Evolutionary conservation across 2,888 invertebrate species (phyloP), one percentile per base, ranked within the genome.

Genomic region (Amiota minor): DNA sequence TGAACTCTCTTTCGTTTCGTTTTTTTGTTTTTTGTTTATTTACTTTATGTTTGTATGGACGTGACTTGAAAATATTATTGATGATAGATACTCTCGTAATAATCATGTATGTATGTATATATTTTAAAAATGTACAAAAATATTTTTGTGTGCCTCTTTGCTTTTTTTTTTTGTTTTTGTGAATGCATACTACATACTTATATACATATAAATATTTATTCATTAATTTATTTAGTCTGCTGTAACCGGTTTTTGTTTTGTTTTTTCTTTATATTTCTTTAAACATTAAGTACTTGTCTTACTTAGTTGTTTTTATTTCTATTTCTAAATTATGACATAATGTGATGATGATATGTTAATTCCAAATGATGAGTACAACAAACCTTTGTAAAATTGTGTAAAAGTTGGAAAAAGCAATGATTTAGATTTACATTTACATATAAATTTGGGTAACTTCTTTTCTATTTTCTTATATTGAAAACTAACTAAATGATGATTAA

Each of bases 321-420:
- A 68, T 68, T 53, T 50, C 46, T 23, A 20, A 68, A 53, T 68
- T 68, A 68, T 68, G 67, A 68, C 67, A 68, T 68, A 68, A 68
- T 68, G 67, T 35, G 23, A 53, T 53, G 67, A 9, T 53, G 49
- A 65, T 65, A 64, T 64, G 35, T 64, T n/a, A 65, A 64, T 16
- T 46, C 10, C 14, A 56, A 59, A 59, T 4, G 23, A 18, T 8
- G n/a, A n/a, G n/a, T n/a, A n/a, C n/a, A 14, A 59, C 4, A 59
- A 59, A 59, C 11, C 11, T 3, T 59, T 11, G 4, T 59, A 23
- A 16, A 23, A 9, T 59, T 59, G 59, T 59, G 18, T 59, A 20
- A 59, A 59, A 14, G 59, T 59, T 18, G 3, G 59, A 18, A n/a
- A 18, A 2, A 59, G 20, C 12, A 20, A 1, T 3, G 59, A 18